Conservation (phyloP, 1,140 invertebrate genomes). For the Battus philenor region DNA sequence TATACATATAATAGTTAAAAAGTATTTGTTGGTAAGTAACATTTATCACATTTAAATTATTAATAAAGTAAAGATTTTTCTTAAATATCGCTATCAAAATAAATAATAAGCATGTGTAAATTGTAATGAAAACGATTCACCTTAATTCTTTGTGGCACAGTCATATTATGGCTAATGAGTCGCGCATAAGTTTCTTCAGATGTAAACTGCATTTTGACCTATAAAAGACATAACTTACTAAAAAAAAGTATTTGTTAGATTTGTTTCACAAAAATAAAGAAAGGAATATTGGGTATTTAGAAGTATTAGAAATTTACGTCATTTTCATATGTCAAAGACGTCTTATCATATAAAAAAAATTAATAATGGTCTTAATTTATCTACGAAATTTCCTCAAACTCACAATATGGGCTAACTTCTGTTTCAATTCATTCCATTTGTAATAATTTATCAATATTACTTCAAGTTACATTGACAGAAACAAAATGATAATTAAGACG, state of each 20-base stretch:
- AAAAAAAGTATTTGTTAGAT: too few species aligned
- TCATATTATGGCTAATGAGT: conserved; percentile 71
- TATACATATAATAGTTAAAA: too few species aligned
- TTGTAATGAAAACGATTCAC: conserved; percentile 30
- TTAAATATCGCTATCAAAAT: conserved; percentile 16
- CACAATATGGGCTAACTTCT: conserved; percentile 2
- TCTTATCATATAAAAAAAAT: too few species aligned
- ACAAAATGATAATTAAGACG: not conserved
- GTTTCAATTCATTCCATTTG: conserved; percentile 25
- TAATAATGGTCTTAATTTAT: too few species aligned
- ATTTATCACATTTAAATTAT: too few species aligned
- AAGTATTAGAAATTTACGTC: conserved; percentile 14
- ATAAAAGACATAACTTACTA: too few species aligned
- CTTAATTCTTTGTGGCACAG: conserved; percentile 70
- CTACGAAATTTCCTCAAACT: too few species aligned
- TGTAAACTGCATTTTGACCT: conserved; percentile 58
- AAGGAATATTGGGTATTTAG: not conserved
- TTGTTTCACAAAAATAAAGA: too few species aligned
- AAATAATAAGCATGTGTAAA: not conserved
- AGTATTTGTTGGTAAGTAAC: too few species aligned
- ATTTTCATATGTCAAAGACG: conserved; percentile 6
- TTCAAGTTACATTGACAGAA: conserved; percentile 10
- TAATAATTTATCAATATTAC: too few species aligned
- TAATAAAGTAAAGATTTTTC: too few species aligned
- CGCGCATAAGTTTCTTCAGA: conserved; percentile 65